Evolutionary conservation across 1,140 invertebrate genomes (phyloP), one percentile per base, ranked within the genome.

Genomic region (Aphidius ervi): DNA sequence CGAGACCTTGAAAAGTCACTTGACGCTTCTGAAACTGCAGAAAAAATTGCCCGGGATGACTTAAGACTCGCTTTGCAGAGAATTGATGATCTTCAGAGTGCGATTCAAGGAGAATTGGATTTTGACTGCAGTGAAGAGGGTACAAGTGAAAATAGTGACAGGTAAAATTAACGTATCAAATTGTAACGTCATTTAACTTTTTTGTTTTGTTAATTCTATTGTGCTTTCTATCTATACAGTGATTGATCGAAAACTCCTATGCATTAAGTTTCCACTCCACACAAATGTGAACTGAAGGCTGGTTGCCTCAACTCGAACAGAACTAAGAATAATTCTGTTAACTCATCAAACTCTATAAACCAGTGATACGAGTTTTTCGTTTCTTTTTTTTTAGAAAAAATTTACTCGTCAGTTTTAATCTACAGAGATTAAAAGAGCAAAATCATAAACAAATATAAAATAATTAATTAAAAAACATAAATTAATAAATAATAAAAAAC

Each of bases 31-130:
- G 87, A 89, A 68, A 81, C 84, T 0, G 87, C 89, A 72, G 82
- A 83, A 4, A 76, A 83, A 46, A 82, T 85, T 8, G 78, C 85
- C 0, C 81, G 83, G 62, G 84, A 88, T 54, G 92, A 94, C 77
- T 81, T 94, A 31, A 84, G 89, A 58, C 76, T 94, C 66, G 91
- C 92, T 6, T 77, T 93, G 65, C 90, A 93, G 73, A 81, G 92
- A 68, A 92, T 94, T 63, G 88, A 91, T 52, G 92, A 94, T 75
- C 76, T 94, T 7, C 91, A 93, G 68, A 85, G 87, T 67, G 91
- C 91, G n/a, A 88, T 94, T 72, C 88, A 92, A 70, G 91, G 85
- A 4, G 86, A 87, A 59, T 80, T 88, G 56, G 87, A 88, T 58
- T 71, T 82, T 42, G 81, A 82, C 41, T 79, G 79, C 62, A 81